Evolutionary conservation across 2,797 vertebrate species (phyloP).

Genomic region (Sebastes aleutianus): DNA sequence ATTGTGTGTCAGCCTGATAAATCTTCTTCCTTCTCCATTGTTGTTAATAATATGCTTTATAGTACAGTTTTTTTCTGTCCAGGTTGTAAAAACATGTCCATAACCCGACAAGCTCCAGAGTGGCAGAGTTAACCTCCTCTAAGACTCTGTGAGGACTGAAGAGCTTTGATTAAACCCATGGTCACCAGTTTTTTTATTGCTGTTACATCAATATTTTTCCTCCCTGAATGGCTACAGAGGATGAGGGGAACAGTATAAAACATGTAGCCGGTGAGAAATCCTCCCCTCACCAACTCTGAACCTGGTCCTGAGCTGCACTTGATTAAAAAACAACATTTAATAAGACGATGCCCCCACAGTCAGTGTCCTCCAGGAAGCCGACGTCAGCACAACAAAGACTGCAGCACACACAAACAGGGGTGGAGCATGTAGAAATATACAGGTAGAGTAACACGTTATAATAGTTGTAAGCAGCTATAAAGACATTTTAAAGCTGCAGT

Average conservation of each 20-base stretch:
- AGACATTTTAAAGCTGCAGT: no score
- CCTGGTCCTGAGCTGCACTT: constrained; percentile 10
- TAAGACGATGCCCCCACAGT: not conserved
- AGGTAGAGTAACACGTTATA: not conserved
- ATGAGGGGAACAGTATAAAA: not conserved
- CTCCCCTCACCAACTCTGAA: not conserved
- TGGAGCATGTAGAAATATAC: not conserved
- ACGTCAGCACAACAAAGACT: not conserved
- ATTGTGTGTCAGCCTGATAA: no score
- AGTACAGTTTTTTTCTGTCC: not conserved
- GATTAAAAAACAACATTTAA: constrained; percentile 22
- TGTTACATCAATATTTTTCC: not conserved
- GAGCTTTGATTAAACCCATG: not conserved
- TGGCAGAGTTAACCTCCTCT: not conserved
- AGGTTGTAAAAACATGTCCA: not conserved
- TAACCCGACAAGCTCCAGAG: not conserved
- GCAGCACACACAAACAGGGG: not conserved
- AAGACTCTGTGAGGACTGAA: not conserved
- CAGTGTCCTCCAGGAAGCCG: not conserved
- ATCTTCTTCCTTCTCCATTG: no score
- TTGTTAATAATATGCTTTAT: not conserved
- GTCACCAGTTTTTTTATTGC: not conserved
- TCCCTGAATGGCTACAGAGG: not conserved
- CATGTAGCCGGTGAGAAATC: not conserved
- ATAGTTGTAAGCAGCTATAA: not conserved